Evolutionary conservation across 2,113 vertebrate species (phyloP).

Genomic region (Thamnaconus septentrionalis): DNA sequence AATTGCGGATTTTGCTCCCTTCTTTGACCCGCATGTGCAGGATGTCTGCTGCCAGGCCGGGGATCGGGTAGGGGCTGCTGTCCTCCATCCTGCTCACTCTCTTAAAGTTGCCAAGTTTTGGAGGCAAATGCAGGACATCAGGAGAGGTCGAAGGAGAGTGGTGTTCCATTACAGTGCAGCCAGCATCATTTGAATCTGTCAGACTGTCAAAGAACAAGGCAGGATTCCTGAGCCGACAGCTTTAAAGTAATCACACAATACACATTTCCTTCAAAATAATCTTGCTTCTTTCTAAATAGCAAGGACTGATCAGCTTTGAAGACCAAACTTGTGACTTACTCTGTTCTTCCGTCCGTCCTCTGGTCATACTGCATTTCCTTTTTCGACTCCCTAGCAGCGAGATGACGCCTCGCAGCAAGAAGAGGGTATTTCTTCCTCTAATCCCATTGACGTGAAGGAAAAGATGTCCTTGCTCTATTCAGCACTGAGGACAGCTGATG

Average conservation of each 20-base stretch:
- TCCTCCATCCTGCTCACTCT: constrained; percentile 82
- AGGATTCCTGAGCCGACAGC: constrained; percentile 18
- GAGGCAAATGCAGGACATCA: constrained; percentile 8
- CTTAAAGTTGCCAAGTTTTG: constrained; percentile 73
- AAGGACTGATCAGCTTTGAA: constrained; percentile 22
- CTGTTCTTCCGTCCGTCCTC: constrained; percentile 26
- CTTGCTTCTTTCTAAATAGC: constrained; percentile 9
- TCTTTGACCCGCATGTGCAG: constrained; percentile 92
- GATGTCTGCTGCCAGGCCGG: constrained; percentile 72
- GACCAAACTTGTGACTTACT: constrained; percentile 35
- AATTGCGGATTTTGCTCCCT: constrained; percentile 91
- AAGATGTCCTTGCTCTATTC: constrained; percentile 57
- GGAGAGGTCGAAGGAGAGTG: constrained; percentile 14
- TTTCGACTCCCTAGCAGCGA: constrained; percentile 16
- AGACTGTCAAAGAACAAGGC: constrained; percentile 1
- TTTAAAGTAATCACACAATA: background rate
- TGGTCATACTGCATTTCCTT: constrained; percentile 17
- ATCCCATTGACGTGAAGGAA: constrained; percentile 54
- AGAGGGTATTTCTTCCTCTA: constrained; percentile 51
- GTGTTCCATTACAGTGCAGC: constrained; percentile 34
- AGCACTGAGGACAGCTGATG: constrained; percentile 66
- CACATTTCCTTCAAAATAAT: constrained; percentile 2
- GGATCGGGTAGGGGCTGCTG: constrained; percentile 76
- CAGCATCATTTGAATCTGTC: constrained; percentile 22
- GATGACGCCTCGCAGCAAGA: constrained; percentile 36